phyloP scores from a whole-genome alignment of 2,797 vertebrate species.

The Benthosema pterotum region DNA sequence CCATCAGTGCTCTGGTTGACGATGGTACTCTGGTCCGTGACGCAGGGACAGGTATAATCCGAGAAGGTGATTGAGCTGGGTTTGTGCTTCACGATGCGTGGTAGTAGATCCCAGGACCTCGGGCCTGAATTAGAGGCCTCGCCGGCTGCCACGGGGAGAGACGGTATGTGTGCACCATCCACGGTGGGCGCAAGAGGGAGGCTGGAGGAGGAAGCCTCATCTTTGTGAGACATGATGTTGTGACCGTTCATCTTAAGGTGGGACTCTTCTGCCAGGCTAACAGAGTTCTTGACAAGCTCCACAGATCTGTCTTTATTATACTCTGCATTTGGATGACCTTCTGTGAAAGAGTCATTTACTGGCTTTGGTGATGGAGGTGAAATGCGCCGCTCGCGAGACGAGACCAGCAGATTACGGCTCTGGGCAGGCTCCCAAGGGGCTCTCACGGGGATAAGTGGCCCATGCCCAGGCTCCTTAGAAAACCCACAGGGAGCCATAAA shows the following conservation, averaged over 20 bases:
- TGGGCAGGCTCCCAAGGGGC: background rate
- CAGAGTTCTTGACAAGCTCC: background rate
- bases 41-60: conserved; percentile 47
- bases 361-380: background rate
- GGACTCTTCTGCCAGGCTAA: conserved; percentile 10
- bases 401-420: background rate
- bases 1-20: conserved; percentile 65
- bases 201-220: background rate
- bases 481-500: background rate
- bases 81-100: conserved; percentile 80
- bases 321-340: conserved; percentile 17
- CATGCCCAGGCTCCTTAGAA: conserved; percentile 19
- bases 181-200: conserved; percentile 3
- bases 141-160: background rate
- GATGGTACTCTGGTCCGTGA: conserved; percentile 33
- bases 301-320: conserved; percentile 3
- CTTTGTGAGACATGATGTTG: background rate
- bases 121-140: background rate
- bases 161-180: conserved; percentile 13
- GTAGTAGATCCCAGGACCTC: conserved; percentile 57
- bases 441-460: conserved; percentile 9
- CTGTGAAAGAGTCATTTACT: conserved; percentile 13
- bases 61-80: conserved; percentile 82
- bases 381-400: conserved; percentile 24
- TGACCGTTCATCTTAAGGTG: conserved; percentile 32